phyloP scores from a whole-genome alignment of 2,888 invertebrate genomes.

The Lissonota sp. region DNA sequence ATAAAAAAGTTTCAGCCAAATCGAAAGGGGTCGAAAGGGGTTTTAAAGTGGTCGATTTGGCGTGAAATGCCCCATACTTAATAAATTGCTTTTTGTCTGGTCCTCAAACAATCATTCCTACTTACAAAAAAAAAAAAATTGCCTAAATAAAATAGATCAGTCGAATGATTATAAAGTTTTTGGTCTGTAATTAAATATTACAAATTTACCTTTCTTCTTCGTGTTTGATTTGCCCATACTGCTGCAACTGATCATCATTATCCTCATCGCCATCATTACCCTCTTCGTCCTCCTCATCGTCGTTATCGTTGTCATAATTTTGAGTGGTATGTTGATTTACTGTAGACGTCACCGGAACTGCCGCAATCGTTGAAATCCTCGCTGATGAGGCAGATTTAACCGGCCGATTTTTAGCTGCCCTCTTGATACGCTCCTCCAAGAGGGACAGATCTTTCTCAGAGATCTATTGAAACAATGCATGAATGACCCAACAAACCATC shows the following conservation, averaged over 20 bases:
- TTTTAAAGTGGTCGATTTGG: too few relatives aligned
- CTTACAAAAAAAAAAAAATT: too few relatives aligned
- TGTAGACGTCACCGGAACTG: constrained; percentile 77
- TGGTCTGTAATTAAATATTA: too few relatives aligned
- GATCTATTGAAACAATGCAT: constrained; percentile 85
- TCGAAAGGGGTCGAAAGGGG: too few relatives aligned
- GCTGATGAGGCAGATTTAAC: constrained; percentile 84
- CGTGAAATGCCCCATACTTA: too few relatives aligned
- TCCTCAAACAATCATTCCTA: too few relatives aligned
- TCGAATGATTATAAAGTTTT: too few relatives aligned
- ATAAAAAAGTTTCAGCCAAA: too few relatives aligned
- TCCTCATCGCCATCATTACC: constrained; percentile 72
- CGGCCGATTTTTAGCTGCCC: constrained; percentile 90
- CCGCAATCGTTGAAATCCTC: constrained; percentile 80
- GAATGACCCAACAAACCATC: constrained; percentile 56
- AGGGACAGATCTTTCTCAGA: constrained; percentile 97
- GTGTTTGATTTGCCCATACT: too few relatives aligned
- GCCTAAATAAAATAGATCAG: too few relatives aligned
- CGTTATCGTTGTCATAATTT: constrained; percentile 61
- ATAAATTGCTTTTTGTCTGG: too few relatives aligned
- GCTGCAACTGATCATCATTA: constrained; percentile 64
- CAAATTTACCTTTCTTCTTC: constrained; percentile 68
- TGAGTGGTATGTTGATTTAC: constrained; percentile 68
- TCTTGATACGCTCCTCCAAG: constrained; percentile 97
- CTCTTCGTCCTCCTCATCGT: constrained; percentile 76